These are phyloP conservation scores for Meloe dianella DNA, from an alignment of 2,888 invertebrate genomes.

Conservation along the genomic window DNA sequence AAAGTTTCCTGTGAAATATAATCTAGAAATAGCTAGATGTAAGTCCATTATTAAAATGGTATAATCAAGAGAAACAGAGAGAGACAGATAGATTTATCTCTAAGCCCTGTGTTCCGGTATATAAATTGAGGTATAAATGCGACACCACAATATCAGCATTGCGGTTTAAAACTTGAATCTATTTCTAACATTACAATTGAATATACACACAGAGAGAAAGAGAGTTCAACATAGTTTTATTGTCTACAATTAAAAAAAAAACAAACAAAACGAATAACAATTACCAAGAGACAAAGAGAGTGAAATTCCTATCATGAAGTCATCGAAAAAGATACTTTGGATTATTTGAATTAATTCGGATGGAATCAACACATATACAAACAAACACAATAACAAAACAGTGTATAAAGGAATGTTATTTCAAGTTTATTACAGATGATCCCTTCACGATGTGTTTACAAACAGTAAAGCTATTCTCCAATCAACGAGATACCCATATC, in stretches of 20 bases:
- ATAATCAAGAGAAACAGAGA: slow-evolving; percentile 9
- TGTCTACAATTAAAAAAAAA: background rate
- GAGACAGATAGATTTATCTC: slow-evolving; percentile 16
- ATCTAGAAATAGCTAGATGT: background rate
- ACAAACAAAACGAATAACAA: background rate
- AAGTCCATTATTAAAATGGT: slow-evolving; percentile 37
- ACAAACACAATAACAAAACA: slow-evolving; percentile 2
- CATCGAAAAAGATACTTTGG: slow-evolving; percentile 15
- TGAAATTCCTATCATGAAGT: slow-evolving; percentile 27
- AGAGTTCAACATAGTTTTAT: background rate
- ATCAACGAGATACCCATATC: slow-evolving; percentile 24
- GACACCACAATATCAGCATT: slow-evolving; percentile 40
- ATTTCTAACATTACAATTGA: slow-evolving; percentile 32
- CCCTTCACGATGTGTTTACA: slow-evolving; percentile 33
- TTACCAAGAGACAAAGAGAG: background rate
- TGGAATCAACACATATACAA: slow-evolving; percentile 23
- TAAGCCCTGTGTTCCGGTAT: background rate
- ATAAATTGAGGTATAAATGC: slow-evolving; percentile 33
- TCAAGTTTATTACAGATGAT: slow-evolving; percentile 35
- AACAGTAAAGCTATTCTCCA: slow-evolving; percentile 28
- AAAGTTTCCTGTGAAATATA: background rate
- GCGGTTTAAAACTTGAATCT: slow-evolving; percentile 36
- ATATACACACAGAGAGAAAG: background rate
- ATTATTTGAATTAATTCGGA: slow-evolving; percentile 34
- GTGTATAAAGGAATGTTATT: slow-evolving; percentile 27